Evolutionary conservation across 2,888 invertebrate species (phyloP).

Genomic region (Schizaphis graminum): DNA sequence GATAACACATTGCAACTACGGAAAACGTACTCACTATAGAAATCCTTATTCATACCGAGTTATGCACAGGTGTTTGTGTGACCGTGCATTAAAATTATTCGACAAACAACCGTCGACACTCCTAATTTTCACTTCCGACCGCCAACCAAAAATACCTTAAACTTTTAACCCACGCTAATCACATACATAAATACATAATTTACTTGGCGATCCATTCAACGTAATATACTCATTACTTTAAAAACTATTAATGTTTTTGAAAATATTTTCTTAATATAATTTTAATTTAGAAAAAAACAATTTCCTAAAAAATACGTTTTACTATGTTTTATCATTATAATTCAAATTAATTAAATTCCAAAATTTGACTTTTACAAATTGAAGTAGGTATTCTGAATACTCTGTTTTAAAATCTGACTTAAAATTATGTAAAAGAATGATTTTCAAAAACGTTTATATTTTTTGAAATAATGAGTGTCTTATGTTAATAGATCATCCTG

Average conservation of each 20-base stretch:
- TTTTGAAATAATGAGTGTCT: not conserved
- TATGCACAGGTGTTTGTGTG: constrained; percentile 28
- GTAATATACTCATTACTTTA: not conserved
- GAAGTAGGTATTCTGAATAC: not conserved
- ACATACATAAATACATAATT: not conserved
- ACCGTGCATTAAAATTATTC: constrained; percentile 16
- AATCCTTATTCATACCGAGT: not conserved
- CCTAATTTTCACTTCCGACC: not conserved
- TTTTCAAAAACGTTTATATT: not conserved
- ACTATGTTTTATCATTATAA: not conserved
- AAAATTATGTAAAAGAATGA: not conserved
- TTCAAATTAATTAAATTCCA: not conserved
- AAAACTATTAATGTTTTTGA: not conserved
- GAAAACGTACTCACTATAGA: not conserved
- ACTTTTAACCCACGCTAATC: constrained; percentile 29
- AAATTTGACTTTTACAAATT: not conserved
- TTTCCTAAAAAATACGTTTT: not conserved
- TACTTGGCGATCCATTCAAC: not conserved
- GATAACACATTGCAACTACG: not conserved
- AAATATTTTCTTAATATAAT: not conserved
- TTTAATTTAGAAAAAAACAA: no score
- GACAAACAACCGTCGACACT: not conserved
- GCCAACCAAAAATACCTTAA: not conserved
- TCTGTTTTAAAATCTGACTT: not conserved
- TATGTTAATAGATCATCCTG: not conserved